Evolutionary conservation across 2,888 invertebrate species (phyloP).

Genomic region (Melieria omissa): DNA sequence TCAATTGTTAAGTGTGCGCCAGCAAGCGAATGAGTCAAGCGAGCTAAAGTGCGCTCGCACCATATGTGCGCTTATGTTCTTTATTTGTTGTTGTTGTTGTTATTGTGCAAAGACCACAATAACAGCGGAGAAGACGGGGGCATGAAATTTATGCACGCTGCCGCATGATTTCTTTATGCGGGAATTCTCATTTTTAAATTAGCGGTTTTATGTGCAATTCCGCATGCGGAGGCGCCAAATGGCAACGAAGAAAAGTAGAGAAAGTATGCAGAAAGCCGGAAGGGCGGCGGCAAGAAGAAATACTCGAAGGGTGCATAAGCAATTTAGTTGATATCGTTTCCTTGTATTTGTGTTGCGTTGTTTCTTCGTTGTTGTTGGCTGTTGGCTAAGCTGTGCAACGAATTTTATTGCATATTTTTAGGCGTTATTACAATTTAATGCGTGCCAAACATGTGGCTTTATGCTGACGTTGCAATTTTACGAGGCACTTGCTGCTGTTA

Average conservation of each 20-base stretch:
- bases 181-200: conserved; percentile 49
- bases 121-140: not conserved
- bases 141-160: not conserved
- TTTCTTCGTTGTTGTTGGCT: conserved; percentile 1
- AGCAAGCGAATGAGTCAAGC: no score
- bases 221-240: not conserved
- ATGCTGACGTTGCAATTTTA: conserved; percentile 17
- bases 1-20: no score
- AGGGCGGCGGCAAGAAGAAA: not conserved
- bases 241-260: not conserved
- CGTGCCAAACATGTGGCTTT: conserved; percentile 54
- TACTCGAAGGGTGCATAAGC: not conserved
- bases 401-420: conserved; percentile 59
- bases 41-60: conserved; percentile 5
- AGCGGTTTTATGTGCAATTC: conserved; percentile 59
- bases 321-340: not conserved
- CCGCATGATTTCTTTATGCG: conserved; percentile 23
- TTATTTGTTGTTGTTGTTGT: not conserved
- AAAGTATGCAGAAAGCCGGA: not conserved
- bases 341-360: conserved; percentile 4
- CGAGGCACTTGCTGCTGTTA: conserved; percentile 19
- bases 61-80: conserved; percentile 45
- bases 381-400: conserved; percentile 49
- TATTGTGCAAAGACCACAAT: not conserved
- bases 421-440: conserved; percentile 61